Evolutionary conservation across 2,113 vertebrate genomes (phyloP).

Genomic region (Alosa alosa): DNA sequence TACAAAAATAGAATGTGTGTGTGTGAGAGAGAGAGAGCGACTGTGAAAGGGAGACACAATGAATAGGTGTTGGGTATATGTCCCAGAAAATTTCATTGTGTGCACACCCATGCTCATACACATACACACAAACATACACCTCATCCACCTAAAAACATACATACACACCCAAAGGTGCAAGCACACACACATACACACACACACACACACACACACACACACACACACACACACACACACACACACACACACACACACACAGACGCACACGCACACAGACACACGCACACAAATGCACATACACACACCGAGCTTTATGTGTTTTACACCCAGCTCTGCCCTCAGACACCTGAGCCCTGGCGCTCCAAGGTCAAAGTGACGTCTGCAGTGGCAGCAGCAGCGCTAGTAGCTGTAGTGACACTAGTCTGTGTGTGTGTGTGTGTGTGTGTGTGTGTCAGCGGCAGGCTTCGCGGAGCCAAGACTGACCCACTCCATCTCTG

Average conservation of each 20-base stretch:
- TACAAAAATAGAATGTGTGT: neutral
- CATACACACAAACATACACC: neutral
- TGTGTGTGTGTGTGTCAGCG: slow-evolving; percentile 26
- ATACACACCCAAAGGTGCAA: neutral
- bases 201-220: neutral
- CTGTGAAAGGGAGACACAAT: neutral
- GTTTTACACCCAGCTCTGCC: neutral
- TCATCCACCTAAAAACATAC: neutral
- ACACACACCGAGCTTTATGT: neutral
- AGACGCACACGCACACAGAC: neutral
- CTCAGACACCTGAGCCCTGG: slow-evolving; percentile 43
- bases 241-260: neutral
- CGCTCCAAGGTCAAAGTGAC: slow-evolving; percentile 46
- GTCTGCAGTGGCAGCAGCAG: slow-evolving; percentile 25
- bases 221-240: neutral
- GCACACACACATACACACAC: neutral
- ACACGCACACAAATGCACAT: neutral
- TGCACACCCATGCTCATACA: neutral
- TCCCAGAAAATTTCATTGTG: neutral
- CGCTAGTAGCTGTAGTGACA: neutral
- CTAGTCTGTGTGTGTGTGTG: neutral
- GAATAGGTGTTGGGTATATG: neutral
- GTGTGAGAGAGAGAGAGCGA: neutral
- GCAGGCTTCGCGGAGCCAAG: slow-evolving; percentile 39
- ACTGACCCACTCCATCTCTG: slow-evolving; percentile 46